These are phyloP conservation scores for Beaufortia kweichowensis DNA, from an alignment of 2,113 vertebrate genomes.

Conservation along the genomic window DNA sequence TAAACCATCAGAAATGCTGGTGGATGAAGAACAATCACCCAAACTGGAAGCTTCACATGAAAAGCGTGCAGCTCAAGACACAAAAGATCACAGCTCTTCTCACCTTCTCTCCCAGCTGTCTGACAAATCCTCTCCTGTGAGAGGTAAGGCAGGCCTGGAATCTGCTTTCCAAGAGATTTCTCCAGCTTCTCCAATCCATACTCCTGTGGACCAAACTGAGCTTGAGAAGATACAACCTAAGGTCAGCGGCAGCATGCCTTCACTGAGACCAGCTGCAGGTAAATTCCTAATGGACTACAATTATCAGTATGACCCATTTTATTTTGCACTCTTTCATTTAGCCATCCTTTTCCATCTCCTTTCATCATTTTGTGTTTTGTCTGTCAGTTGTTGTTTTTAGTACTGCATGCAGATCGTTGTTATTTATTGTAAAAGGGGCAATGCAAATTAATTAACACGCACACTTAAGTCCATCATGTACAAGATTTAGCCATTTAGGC, in stretches of 20 bases:
- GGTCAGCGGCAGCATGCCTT: constrained; percentile 64
- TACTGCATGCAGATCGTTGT: no score
- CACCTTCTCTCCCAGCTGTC: constrained; percentile 64
- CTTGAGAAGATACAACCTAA: constrained; percentile 56
- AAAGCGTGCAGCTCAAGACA: constrained; percentile 40
- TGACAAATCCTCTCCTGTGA: constrained; percentile 57
- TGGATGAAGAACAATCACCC: constrained; percentile 63
- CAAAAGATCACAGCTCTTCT: constrained; percentile 64
- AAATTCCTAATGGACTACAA: constrained; percentile 64
- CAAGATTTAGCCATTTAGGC: no score
- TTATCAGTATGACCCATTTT: constrained; percentile 33
- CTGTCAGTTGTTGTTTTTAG: constrained; percentile 48
- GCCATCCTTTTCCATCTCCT: constrained; percentile 32
- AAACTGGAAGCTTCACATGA: constrained; percentile 53
- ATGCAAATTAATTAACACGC: no score
- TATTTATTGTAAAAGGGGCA: no score
- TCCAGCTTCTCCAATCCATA: constrained; percentile 50
- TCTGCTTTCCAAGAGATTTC: constrained; percentile 57
- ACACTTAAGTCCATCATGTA: no score
- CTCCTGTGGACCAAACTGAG: constrained; percentile 55
- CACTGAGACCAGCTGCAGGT: constrained; percentile 70
- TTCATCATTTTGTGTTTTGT: constrained; percentile 34
- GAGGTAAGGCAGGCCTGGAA: constrained; percentile 71
- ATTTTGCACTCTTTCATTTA: constrained; percentile 6
- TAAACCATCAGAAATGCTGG: constrained; percentile 63